A percentile compares a stretch with the other conserved stretches of the same genome.
Conservation (phyloP, 2,113 vertebrate genomes). For the Eublepharis macularius region DNA sequence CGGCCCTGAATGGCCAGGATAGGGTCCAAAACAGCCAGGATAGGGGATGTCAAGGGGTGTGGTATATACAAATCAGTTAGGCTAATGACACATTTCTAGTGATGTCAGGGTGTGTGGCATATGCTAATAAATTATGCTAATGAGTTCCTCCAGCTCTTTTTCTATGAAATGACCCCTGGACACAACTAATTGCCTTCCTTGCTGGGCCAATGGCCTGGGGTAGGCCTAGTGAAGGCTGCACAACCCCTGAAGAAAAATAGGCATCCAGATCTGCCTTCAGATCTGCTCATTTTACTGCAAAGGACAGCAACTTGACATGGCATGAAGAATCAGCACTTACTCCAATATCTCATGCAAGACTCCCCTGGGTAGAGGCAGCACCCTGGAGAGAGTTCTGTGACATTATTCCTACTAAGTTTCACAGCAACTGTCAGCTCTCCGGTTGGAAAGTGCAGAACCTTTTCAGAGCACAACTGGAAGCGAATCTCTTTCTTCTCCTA, state of each 20-base stretch:
- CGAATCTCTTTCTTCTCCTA: not conserved
- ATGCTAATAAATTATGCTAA: too few species aligned
- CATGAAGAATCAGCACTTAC: not conserved
- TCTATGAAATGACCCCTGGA: too few species aligned
- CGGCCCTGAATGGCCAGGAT: too few species aligned
- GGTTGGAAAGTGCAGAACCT: not conserved
- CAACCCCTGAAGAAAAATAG: not conserved
- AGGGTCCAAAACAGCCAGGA: too few species aligned
- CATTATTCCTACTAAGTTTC: not conserved
- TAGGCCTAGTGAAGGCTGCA: not conserved
- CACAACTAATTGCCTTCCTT: too few species aligned
- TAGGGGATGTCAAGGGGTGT: too few species aligned
- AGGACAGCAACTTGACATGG: not conserved
- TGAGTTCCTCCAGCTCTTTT: too few species aligned
- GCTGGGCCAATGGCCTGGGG: too few species aligned
- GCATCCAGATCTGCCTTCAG: too few species aligned
- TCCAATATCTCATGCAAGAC: not conserved
- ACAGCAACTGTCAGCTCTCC: not conserved
- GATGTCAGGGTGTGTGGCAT: too few species aligned
- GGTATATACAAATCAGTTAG: too few species aligned
- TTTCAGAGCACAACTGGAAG: not conserved
- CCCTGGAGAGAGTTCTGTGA: not conserved
- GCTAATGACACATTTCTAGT: too few species aligned
- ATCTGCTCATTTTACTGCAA: not conserved
- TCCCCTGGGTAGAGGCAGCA: not conserved